Conservation (phyloP, 2,888 invertebrate genomes). For the Eurytoma adleriae region DNA sequence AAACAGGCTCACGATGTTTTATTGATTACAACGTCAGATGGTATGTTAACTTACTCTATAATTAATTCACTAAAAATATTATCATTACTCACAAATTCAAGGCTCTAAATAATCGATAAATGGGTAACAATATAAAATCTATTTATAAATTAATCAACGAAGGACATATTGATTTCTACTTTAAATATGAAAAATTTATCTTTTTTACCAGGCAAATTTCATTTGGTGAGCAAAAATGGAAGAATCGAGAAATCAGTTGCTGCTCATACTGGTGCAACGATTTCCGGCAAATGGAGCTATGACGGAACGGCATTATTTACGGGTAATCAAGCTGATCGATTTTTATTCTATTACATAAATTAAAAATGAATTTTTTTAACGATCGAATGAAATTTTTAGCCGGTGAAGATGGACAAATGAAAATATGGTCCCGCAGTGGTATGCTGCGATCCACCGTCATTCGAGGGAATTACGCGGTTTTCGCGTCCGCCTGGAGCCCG, state of each 20-base stretch:
- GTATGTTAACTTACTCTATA: conserved; percentile 70
- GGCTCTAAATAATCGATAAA: no score
- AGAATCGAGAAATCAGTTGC: conserved; percentile 94
- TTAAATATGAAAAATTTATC: conserved; percentile 20
- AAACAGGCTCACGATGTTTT: conserved; percentile 87
- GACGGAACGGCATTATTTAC: conserved; percentile 97
- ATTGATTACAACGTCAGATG: conserved; percentile 91
- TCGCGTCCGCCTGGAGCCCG: conserved; percentile 90
- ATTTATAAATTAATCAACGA: background rate
- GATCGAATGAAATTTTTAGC: conserved; percentile 77
- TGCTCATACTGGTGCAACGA: conserved; percentile 94
- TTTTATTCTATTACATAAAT: no score
- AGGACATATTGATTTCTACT: background rate
- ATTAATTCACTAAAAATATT: no score
- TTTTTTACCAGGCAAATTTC: conserved; percentile 82
- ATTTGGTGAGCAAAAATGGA: conserved; percentile 92
- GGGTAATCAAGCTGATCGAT: conserved; percentile 76
- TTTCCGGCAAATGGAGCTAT: conserved; percentile 94
- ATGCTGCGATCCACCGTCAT: conserved; percentile 93
- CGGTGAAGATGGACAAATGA: conserved; percentile 97
- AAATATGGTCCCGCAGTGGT: conserved; percentile 98
- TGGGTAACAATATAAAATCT: background rate
- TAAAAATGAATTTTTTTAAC: background rate
- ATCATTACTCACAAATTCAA: background rate
- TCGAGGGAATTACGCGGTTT: conserved; percentile 88